Base-by-base conservation (phyloP, 2,888 invertebrate species). In the Lepas anatifera region DNA sequence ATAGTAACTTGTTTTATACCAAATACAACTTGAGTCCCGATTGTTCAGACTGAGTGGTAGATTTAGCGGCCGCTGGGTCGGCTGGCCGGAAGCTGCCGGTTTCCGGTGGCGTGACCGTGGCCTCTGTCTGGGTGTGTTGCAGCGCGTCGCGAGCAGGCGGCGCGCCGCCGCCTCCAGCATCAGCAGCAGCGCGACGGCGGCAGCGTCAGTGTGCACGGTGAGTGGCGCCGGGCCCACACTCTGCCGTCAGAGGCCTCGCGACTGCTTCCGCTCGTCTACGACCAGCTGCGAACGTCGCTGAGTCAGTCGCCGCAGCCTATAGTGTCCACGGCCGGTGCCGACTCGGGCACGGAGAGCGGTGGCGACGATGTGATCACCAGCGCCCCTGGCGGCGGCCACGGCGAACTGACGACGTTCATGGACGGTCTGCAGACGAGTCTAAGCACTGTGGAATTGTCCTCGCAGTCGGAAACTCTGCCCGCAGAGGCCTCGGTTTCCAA, bases 271-370 rank as follows among this genome's bases (percentile, higher is more conserved):
- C 39, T 66, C 39, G 66, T 66, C 13, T 41, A 66, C 66, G 22
- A 35, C 35, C 58, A 58, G 58, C 58, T 58, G 58, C 32, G 35
- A 18, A 8, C 32, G 43, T 43, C 22, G 32, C 29, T n/a, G 35
- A 37, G 16, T 27, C 37, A 39, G 58, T 39, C 50, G 25, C 13
- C 39, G 46, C 48, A 48, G 22, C 50, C 39, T 13, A 29, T 11
- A 29, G 41, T 11, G 7, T n/a, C 22, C 66, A 16, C 41, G 25
- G 41, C 29, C 35, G 64, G 35, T 18, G 46, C 63, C 46, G 69
- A 72, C 69, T 71, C 72, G 18, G 71, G 71, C 29, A 72, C 71
- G 6, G 72, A 72, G 48, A 71, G 70, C 32, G 71, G 71, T 10
- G 72, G 71, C 41, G 72, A 72, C n/a, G 68, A 25, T 63, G 64